Evolutionary conservation across 53 echinoderm and acorn worm species (phyloP).

Genomic region (Apostichopus leukothele): DNA sequence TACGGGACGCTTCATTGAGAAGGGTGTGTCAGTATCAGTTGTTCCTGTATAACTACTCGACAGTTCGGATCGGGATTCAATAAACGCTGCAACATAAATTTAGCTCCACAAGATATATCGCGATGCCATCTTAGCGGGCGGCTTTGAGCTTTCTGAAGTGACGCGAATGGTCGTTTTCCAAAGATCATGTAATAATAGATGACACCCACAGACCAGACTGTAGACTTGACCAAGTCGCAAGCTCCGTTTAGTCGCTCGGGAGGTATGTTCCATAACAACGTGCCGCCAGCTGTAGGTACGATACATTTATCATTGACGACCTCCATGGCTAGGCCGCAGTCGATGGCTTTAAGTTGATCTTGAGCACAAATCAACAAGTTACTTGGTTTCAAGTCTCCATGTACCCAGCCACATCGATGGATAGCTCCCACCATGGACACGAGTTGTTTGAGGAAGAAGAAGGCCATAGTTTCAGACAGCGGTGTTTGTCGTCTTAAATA

Average conservation of each 20-base stretch:
- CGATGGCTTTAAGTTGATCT: constrained; percentile 5
- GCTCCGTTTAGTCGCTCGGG: neutral
- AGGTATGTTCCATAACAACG: constrained; percentile 12
- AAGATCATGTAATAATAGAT: constrained; percentile 24
- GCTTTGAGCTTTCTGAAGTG: neutral
- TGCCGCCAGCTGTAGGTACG: neutral
- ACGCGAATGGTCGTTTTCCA: neutral
- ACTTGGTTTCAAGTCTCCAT: constrained; percentile 12
- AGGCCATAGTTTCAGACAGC: neutral
- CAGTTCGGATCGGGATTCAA: neutral
- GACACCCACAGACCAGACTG: constrained; percentile 34
- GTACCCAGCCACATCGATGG: constrained; percentile 28
- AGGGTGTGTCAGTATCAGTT: too few species aligned
- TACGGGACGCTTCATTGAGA: too few species aligned
- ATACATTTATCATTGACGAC: constrained; percentile 4
- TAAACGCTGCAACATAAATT: neutral
- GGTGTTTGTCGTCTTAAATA: neutral
- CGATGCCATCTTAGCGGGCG: neutral
- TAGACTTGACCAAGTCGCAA: constrained; percentile 27
- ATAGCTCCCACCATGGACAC: neutral
- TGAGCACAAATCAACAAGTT: constrained; percentile 23
- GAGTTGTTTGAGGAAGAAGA: constrained; percentile 3
- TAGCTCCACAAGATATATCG: neutral
- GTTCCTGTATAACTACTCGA: neutral
- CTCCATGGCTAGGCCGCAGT: neutral